Evolutionary conservation across 2,888 invertebrate species (phyloP).

Genomic region (Dynastes maya): DNA sequence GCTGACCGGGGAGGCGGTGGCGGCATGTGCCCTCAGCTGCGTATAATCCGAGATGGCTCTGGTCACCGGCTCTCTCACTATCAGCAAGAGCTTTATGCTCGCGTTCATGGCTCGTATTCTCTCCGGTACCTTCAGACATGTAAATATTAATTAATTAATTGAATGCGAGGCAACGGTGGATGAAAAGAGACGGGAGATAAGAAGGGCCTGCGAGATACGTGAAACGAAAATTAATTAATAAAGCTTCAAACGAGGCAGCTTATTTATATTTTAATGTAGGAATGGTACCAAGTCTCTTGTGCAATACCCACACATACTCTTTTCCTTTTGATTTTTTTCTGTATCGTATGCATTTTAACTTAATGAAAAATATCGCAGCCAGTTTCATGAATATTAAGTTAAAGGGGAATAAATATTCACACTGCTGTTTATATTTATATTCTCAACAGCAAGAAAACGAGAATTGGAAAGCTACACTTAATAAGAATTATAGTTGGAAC

Average conservation of each 20-base stretch:
- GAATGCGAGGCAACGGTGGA: not conserved
- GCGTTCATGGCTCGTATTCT: constrained; percentile 95
- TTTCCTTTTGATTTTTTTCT: not conserved
- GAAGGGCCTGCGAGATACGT: not conserved
- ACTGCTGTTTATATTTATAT: no score
- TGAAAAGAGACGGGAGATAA: not conserved
- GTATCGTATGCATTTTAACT: constrained; percentile 2
- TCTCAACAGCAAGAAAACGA: no score
- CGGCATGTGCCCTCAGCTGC: constrained; percentile 89
- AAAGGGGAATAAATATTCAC: no score
- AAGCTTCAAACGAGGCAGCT: constrained; percentile 12
- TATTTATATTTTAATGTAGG: constrained; percentile 1
- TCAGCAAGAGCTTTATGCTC: constrained; percentile 90
- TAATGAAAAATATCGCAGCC: not conserved
- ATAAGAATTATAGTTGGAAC: no score
- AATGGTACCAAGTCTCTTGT: not conserved
- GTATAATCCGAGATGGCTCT: constrained; percentile 98
- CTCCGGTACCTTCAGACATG: constrained; percentile 83
- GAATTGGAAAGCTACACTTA: no score
- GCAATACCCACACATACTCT: not conserved
- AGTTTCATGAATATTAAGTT: no score
- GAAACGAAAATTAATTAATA: constrained; percentile 35
- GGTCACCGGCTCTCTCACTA: constrained; percentile 96
- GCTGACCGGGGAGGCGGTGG: constrained; percentile 79
- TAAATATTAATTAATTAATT: constrained; percentile 45